phyloP scores from a whole-genome alignment of 1,140 invertebrate genomes.

The Macrosteles quadrilineatus region DNA sequence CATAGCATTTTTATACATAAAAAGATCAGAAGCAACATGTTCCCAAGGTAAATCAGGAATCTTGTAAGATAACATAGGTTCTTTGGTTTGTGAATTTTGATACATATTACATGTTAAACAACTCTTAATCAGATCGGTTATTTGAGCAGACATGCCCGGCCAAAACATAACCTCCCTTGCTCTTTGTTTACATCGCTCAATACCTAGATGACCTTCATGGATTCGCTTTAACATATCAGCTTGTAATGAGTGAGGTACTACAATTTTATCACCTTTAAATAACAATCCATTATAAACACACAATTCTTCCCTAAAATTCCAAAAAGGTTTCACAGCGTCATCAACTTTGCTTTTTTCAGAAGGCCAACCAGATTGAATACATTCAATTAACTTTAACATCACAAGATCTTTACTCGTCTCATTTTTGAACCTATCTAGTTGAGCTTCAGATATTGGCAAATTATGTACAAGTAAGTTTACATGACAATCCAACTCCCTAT shows the following conservation, averaged over 20 bases:
- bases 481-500: constrained; percentile 19
- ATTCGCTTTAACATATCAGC: constrained; percentile 47
- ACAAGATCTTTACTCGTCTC: constrained; percentile 34
- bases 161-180: constrained; percentile 51
- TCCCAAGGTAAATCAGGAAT: constrained; percentile 32
- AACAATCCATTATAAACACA: constrained; percentile 45
- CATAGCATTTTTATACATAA: constrained; percentile 28
- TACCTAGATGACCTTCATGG: constrained; percentile 53
- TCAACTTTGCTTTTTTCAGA: constrained; percentile 42
- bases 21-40: constrained; percentile 35
- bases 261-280: constrained; percentile 45
- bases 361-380: constrained; percentile 53
- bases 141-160: constrained; percentile 52
- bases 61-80: constrained; percentile 44
- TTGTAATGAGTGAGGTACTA: constrained; percentile 48
- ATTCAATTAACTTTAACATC: no score
- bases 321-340: constrained; percentile 43
- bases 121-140: constrained; percentile 48
- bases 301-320: constrained; percentile 45
- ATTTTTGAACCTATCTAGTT: background rate
- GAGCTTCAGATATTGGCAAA: background rate
- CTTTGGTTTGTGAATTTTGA: constrained; percentile 43
- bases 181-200: constrained; percentile 47
- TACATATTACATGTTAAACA: constrained; percentile 49
- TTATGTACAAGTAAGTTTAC: background rate